Base-by-base conservation (phyloP, 37 sponge, comb jelly and placozoan species). In the Tethya wilhelma region DNA sequence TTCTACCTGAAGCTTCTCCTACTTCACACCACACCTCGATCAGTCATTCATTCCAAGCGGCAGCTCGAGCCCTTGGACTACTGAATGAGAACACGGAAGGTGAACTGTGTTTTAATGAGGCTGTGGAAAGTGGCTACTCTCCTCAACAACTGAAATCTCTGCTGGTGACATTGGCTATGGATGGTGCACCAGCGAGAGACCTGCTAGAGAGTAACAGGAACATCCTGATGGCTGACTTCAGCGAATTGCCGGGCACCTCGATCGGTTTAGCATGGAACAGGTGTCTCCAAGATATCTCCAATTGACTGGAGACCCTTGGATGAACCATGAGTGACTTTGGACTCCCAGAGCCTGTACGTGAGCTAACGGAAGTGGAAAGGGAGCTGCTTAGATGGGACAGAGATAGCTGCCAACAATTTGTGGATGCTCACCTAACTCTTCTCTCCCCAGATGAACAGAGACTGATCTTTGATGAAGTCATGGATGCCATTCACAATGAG, bases 1-100 rank as follows among this genome's bases (percentile, higher is more conserved):
- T 73, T 73, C 49, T 43, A 53, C 58, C 74, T 73, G 45, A 70
- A 37, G 46, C 46, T 70, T 2, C 23, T 70, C 14, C 46, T 70
- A 3, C 46, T 70, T 4, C 71, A 70, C 14, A 49, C 14, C 86
- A 71, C 79, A 36, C 86, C 63, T 7, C 28, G 63, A n/a, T 60
- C 63, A 8, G 11, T 60, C 63, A 14, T 20, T 45, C 26, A 44
- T 66, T 29, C 44, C 63, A 64, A 43, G 79, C 40, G 25, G 67
- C 79, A n/a, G 29, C 67, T n/a, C 43, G 49, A n/a, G 64, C 44
- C 8, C 64, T 62, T 14, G 79, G 79, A 7, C 45, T 78, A 46
- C 41, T 78, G 33, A 49, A 78, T 8, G 46, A 78, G 22, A 56
- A 78, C 39, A 29, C 63, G 32, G 79, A 78, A 33, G 63, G 44